Percentiles rank a stretch among this genome's conserved stretches.
Conservation (phyloP, 2,797 vertebrate genomes). For the Darevskia mixta region DNA sequence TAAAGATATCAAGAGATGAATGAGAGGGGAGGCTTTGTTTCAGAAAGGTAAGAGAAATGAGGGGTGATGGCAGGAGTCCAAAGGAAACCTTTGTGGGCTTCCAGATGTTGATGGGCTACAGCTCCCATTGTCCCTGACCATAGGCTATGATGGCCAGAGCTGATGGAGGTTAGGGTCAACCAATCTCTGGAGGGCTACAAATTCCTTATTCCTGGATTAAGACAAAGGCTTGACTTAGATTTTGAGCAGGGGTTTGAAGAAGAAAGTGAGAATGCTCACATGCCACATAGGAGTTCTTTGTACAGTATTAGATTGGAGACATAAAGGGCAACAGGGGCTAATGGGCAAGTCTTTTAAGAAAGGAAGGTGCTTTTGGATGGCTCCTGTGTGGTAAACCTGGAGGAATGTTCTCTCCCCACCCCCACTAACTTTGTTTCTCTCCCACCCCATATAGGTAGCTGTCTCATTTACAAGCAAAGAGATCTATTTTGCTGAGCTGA, state of each 20-base stretch:
- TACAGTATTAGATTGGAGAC: not conserved
- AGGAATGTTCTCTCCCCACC: not conserved
- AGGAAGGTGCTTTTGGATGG: not conserved
- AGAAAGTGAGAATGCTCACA: not conserved
- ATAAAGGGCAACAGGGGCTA: not conserved
- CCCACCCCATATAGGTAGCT: conserved; percentile 73
- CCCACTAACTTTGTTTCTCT: not conserved
- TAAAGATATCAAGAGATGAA: not conserved
- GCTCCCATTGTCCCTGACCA: no score
- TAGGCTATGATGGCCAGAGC: no score
- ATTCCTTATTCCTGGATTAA: no score
- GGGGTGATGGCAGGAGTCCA: no score
- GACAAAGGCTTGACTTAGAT: no score
- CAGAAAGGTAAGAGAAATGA: no score
- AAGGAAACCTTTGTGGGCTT: no score
- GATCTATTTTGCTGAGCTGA: conserved; percentile 86
- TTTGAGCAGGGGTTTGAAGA: not conserved
- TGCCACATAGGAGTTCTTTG: not conserved
- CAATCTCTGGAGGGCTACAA: no score
- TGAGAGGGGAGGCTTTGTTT: not conserved
- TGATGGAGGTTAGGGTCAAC: no score
- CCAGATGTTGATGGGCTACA: no score
- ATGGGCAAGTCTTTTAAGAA: not conserved
- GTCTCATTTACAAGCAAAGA: conserved; percentile 87
- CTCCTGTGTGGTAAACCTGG: not conserved